These are phyloP conservation scores for Rhopalosiphum nymphaeae DNA, from an alignment of 2,888 invertebrate genomes.

Conservation along the genomic window DNA sequence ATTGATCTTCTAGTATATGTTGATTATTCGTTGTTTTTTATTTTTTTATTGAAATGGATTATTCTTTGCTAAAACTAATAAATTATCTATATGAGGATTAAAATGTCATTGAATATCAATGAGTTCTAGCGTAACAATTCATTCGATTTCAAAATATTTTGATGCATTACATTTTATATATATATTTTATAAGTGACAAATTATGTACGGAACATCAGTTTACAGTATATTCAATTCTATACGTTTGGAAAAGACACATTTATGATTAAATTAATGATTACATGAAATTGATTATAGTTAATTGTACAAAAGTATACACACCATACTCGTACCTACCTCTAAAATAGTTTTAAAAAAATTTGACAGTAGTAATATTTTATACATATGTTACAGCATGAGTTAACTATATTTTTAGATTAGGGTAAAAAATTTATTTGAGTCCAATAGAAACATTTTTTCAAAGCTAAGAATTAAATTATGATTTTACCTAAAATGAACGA, in stretches of 20 bases:
- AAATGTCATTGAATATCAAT: neutral
- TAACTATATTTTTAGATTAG: neutral
- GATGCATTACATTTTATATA: neutral
- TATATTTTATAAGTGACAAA: neutral
- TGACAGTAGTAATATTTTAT: neutral
- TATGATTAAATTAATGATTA: neutral
- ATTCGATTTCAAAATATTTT: neutral
- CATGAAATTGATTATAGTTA: neutral
- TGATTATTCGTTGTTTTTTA: neutral
- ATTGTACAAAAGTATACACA: neutral
- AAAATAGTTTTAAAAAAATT: neutral
- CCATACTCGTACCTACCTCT: neutral
- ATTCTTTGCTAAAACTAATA: neutral
- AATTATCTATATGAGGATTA: constrained; percentile 10
- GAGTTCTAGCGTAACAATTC: neutral
- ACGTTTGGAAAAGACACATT: neutral
- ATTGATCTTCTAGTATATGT: neutral
- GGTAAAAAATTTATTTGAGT: neutral
- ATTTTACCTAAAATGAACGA: neutral
- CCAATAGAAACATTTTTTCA: neutral
- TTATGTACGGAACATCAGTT: neutral
- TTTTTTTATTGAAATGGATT: constrained; percentile 17
- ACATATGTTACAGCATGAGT: neutral
- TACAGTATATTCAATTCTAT: neutral
- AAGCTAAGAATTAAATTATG: neutral